Percentiles rank a stretch among this genome's conserved stretches.
Conservation (phyloP, 2,888 invertebrate species). For the Beris chalybata region DNA sequence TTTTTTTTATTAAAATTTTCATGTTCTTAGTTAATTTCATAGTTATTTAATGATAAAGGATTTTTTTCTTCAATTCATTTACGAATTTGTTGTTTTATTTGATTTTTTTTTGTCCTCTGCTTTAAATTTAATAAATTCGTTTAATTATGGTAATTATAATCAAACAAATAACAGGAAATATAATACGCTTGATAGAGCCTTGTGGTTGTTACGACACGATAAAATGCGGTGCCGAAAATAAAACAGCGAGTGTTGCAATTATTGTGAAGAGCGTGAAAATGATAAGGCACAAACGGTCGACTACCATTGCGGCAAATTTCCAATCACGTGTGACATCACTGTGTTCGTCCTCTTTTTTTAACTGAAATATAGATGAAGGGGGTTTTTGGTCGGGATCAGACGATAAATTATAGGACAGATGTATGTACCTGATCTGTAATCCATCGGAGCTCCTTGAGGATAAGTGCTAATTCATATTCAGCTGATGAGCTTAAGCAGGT, state of each 20-base stretch:
- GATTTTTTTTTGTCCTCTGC: conserved; percentile 26
- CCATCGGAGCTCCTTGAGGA: conserved; percentile 89
- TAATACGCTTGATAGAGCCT: conserved; percentile 34
- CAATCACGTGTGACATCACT: conserved; percentile 94
- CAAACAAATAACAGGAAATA: conserved; percentile 39
- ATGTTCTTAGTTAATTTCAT: no score
- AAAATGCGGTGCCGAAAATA: conserved; percentile 94
- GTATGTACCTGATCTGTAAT: conserved; percentile 80
- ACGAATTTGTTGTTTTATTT: conserved; percentile 14
- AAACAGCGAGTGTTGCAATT: conserved; percentile 93
- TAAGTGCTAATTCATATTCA: conserved; percentile 90
- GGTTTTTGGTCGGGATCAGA: neutral
- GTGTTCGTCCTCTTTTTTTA: conserved; percentile 90
- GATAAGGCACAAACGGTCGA: conserved; percentile 99
- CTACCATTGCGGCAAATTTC: conserved; percentile 99
- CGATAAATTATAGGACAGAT: neutral
- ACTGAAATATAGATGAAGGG: conserved; percentile 58
- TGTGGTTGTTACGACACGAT: conserved; percentile 75
- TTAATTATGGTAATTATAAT: conserved; percentile 39
- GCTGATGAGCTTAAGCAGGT: conserved; percentile 79
- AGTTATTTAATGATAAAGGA: no score
- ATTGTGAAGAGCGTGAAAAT: conserved; percentile 98
- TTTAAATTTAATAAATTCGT: conserved; percentile 36
- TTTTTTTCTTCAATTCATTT: no score
- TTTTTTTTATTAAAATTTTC: no score